Evolutionary conservation across 2,113 vertebrate genomes (phyloP), one percentile per base, ranked within the genome.

Genomic region (Psittacula cyanocephala): DNA sequence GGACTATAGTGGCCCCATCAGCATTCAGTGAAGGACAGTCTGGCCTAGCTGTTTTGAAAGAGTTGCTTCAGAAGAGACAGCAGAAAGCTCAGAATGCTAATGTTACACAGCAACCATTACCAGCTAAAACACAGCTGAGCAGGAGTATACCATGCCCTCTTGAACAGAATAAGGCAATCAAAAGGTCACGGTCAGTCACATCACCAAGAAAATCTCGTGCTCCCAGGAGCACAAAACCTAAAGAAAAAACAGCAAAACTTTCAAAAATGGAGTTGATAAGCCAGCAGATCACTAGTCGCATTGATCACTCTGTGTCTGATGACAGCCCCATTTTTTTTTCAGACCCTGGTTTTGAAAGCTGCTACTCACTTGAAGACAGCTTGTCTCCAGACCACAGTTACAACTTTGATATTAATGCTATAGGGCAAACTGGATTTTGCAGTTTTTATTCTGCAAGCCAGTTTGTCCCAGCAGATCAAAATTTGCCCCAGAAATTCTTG

Each of bases 351-450:
- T 98, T 99, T 97, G 99, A 99, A 97, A 98, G 98, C 93, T 99
- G 99, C 97, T 99, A 99, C 50, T 99, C 99, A 3, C 98, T 99
- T 92, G 99, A 99, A 97, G 99, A 99, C 88, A 99, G 99, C 89
- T 97, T 99, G 67, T 99, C 99, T 69, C 99, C 99, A 85, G 99
- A 99, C 86, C 98, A 99, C 96, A 99, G 98, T 98, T 99, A 99
- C 89, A 99, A 98, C 95, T 99, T 99, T 97, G 99, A 99, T 97
- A 99, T 99, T 87, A 99, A 99, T 88, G 91, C 98, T 57, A 98
- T 99, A 80, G 99, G 98, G 37, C 99, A 99, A 95, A 98, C 98
- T 3, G 98, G 99, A 81, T 99, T 99, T 97, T 99, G 99, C 79
- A 98, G 99, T 96, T 98, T 99, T 37, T 99, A 99, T 96, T 98